Base-by-base conservation (phyloP, 1,140 invertebrate genomes). In the Brachionus paranguensis region DNA sequence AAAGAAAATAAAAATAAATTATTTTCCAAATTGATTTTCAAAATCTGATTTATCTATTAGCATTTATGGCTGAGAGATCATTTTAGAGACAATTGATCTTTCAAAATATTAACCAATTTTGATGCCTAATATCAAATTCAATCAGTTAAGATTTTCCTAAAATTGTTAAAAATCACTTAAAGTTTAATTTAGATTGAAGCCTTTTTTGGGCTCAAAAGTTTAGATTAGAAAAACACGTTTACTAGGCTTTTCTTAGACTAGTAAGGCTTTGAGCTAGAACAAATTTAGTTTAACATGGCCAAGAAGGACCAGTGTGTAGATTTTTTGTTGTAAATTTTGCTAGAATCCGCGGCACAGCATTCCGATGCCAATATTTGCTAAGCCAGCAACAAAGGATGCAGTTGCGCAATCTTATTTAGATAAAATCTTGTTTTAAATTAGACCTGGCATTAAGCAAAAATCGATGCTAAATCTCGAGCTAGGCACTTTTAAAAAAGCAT, bases 1-100 rank as follows among this genome's bases (percentile, higher is more conserved):
- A 55, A 55, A 60, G n/a, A 24, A 60, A 24, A 24, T 24, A 24
- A 24, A 20, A 20, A 24, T 60, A 60, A 10, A 27, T 20, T 14
- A 53, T 53, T 53, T 53, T 53, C 17, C 47, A 60, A 60, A 60
- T 10, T 60, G 17, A 60, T 20, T 60, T 20, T 2, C 10, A 17
- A 60, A 60, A 60, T 60, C 53, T 60, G 53, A 60, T 60, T 60
- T 60, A 60, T 60, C 53, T 60, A 60, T 60, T 60, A 60, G 53
- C 53, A 60, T 55, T 55, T 55, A 17, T n/a, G 53, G 53, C 53
- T 55, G 53, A 55, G 53, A 60, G 53, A 60, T 47, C 14, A 14
- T 60, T 60, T 60, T 60, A 60, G 53, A 60, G 53, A 60, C 53
- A 60, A 60, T 60, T 24, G 53, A 60, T 60, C 17, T 60, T 60